A percentile compares a stretch with the other conserved stretches of the same genome.
Conservation (phyloP, 1,140 invertebrate species). For the Holotrichia oblita region DNA sequence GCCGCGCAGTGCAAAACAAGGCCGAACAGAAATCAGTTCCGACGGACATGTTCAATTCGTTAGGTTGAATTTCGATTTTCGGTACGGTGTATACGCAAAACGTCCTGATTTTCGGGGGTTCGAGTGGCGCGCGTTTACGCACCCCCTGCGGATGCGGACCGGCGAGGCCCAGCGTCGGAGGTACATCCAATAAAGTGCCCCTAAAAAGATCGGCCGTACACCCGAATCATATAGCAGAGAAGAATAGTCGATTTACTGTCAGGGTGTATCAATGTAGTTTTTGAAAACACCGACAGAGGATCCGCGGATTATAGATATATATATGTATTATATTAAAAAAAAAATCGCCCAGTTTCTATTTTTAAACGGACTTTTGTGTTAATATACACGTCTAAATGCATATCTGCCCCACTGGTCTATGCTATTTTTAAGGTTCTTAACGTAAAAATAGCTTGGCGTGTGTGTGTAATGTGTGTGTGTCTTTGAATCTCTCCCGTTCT, state of each 20-base stretch:
- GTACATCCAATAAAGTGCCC: conserved; percentile 34
- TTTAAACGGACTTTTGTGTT: conserved; percentile 53
- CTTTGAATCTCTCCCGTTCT: conserved; percentile 45
- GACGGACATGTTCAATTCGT: conserved; percentile 57
- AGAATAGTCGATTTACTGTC: conserved; percentile 55
- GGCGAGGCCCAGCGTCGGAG: conserved; percentile 15
- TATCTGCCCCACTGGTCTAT: conserved; percentile 55
- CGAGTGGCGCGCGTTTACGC: conserved; percentile 46
- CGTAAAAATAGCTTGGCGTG: conserved; percentile 57
- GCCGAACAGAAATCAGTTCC: conserved; percentile 25
- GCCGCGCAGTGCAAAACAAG: conserved; percentile 37
- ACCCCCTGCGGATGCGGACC: conserved; percentile 26
- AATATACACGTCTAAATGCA: conserved; percentile 54
- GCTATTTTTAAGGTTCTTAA: conserved; percentile 59
- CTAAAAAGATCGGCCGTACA: conserved; percentile 5
- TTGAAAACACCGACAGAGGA: conserved; percentile 57
- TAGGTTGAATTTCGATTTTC: conserved; percentile 48
- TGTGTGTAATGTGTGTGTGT: conserved; percentile 46
- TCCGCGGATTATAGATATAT: conserved; percentile 50
- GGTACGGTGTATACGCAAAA: conserved; percentile 41
- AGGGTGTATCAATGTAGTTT: conserved; percentile 60
- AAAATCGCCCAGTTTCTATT: conserved; percentile 57
- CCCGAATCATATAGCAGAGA: conserved; percentile 35
- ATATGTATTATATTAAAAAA: conserved; percentile 44
- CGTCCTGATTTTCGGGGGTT: conserved; percentile 34